Conservation (phyloP, 2,797 vertebrate genomes). For the Siniperca obscura region DNA sequence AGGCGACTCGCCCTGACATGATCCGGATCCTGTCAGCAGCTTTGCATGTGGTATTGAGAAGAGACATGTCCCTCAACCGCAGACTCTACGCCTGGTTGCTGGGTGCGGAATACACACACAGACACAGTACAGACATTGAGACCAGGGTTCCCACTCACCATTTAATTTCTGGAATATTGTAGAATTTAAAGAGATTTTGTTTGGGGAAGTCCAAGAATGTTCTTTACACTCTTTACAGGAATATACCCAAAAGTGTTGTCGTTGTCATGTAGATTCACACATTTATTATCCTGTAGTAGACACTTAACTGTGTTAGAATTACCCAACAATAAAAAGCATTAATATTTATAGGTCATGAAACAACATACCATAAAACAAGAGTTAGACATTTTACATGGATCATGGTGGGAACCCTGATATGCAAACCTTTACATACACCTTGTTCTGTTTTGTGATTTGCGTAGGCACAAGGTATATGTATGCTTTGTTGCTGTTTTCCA, state of each 20-base stretch:
- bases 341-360: background rate
- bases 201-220: background rate
- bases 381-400: background rate
- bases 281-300: background rate
- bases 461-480: background rate
- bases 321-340: background rate
- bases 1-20: slow-evolving; percentile 98
- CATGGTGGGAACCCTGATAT: slow-evolving; percentile 4
- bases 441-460: slow-evolving; percentile 5
- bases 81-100: slow-evolving; percentile 99
- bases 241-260: background rate
- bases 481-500: background rate
- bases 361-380: background rate
- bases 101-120: slow-evolving; percentile 84
- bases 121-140: slow-evolving; percentile 34
- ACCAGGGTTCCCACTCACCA: slow-evolving; percentile 16
- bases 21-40: slow-evolving; percentile 96
- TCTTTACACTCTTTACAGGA: background rate
- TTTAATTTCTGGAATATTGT: background rate
- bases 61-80: slow-evolving; percentile 99
- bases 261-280: background rate
- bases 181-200: background rate
- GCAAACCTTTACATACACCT: slow-evolving; percentile 12
- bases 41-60: slow-evolving; percentile 96
- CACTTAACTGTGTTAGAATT: background rate